These are phyloP conservation scores for Ormyrus thymus DNA, from an alignment of 2,888 invertebrate species.

Conservation along the genomic window DNA sequence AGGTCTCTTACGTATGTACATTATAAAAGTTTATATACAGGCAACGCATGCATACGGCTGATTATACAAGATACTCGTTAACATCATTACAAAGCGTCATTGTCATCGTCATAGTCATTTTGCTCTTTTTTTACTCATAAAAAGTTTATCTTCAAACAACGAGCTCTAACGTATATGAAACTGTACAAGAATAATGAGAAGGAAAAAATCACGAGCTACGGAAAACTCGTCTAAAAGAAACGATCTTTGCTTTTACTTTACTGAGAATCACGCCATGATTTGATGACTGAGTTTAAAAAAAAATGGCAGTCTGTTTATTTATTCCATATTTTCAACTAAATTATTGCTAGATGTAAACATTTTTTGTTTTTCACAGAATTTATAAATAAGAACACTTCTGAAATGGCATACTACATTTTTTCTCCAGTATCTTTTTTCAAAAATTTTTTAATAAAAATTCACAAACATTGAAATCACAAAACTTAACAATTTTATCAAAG, in stretches of 20 bases:
- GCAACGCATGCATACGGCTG: constrained; percentile 65
- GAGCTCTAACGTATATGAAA: constrained; percentile 24
- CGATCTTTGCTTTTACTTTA: constrained; percentile 19
- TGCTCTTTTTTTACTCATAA: constrained; percentile 11
- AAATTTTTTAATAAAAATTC: too few relatives aligned
- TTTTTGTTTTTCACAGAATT: too few relatives aligned
- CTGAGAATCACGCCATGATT: constrained; percentile 16
- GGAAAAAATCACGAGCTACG: background rate
- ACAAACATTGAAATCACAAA: too few relatives aligned
- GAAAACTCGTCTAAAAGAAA: background rate
- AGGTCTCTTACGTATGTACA: constrained; percentile 72
- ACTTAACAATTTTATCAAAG: too few relatives aligned
- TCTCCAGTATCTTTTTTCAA: too few relatives aligned
- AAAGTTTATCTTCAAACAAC: constrained; percentile 33
- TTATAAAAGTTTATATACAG: constrained; percentile 60
- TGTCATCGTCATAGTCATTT: constrained; percentile 41
- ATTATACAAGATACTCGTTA: constrained; percentile 57
- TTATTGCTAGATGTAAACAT: background rate
- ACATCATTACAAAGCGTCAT: constrained; percentile 47
- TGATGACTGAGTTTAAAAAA: background rate
- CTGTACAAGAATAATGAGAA: constrained; percentile 1
- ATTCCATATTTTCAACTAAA: too few relatives aligned
- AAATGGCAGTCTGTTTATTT: too few relatives aligned
- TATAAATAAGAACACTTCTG: too few relatives aligned
- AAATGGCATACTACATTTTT: background rate